Evolutionary conservation across 2,113 vertebrate genomes (phyloP), one percentile per base, ranked within the genome.

Genomic region (Manacus vitellinus): DNA sequence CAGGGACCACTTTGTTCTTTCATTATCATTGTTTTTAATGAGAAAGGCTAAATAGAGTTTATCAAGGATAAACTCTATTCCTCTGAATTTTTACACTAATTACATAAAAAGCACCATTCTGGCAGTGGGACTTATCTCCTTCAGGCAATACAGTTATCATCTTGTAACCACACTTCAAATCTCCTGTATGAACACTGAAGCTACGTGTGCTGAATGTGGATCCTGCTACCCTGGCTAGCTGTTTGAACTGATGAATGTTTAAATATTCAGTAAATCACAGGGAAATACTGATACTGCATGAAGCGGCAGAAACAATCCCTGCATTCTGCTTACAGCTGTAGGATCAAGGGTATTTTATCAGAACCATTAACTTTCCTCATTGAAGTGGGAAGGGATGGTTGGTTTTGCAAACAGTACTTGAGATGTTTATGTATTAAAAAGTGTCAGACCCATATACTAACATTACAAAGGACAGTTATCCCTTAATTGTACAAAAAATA

Each of bases 61-160:
- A 8, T 17, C 91, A 92, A 94, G 96, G 97, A 98, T 98, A 98
- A 98, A 97, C 95, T 97, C 92, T 55, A 95, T 96, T 97, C 93
- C 96, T 98, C 82, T 90, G 95, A 97, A 98, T 97, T 97, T 97
- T 97, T 97, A 97, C 91, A 94, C 97, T 98, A 97, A 97, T 98
- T 97, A 98, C 80, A 95, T 94, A 97, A 95, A 97, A 98, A 98
- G 96, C 96, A 94, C 95, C 97, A 95, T 97, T 97, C 97, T 98
- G 95, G 96, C 97, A 98, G 92, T 7, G 4, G 92, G 97, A 96
- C 92, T 97, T 97, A 98, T 92, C 95, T 96, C 91, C 97, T 97
- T 95, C 85, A 94, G 96, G 97, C 97, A 98, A 97, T 94, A 97
- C 91, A 98, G 97, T 98, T 98, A 97, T 97, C 98, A 98, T 97